phyloP scores from a whole-genome alignment of 2,113 vertebrate genomes.

The Cyrtonyx montezumae region DNA sequence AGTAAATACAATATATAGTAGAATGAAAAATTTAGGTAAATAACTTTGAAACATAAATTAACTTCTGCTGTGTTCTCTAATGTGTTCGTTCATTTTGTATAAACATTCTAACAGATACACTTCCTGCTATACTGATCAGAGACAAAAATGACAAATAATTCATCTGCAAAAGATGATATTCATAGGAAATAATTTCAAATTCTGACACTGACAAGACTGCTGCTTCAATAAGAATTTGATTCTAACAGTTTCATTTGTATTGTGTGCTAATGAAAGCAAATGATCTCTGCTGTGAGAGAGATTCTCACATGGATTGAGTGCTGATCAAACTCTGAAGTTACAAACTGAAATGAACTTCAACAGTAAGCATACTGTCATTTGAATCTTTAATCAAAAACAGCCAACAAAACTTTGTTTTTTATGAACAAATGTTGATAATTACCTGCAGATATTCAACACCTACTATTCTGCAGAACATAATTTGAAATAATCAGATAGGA shows the following conservation, averaged over 20 bases:
- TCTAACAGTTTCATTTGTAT: neutral
- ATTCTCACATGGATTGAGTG: neutral
- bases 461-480: neutral
- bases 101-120: neutral
- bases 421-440: neutral
- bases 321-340: neutral
- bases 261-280: neutral
- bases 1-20: neutral
- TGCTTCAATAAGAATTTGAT: neutral
- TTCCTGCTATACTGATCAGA: neutral
- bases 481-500: neutral
- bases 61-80: neutral
- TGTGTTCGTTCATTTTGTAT: fast-evolving
- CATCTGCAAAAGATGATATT: neutral
- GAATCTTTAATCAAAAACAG: neutral
- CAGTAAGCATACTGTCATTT: neutral
- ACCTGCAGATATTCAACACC: neutral
- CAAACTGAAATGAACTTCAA: neutral
- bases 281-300: neutral
- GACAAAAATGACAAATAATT: neutral
- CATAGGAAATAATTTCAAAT: neutral
- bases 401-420: neutral
- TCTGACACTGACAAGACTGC: neutral
- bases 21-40: neutral
- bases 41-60: neutral